Evolutionary conservation across 23 tunicate genomes (phyloP).

Genomic region (Halocynthia aurantium): DNA sequence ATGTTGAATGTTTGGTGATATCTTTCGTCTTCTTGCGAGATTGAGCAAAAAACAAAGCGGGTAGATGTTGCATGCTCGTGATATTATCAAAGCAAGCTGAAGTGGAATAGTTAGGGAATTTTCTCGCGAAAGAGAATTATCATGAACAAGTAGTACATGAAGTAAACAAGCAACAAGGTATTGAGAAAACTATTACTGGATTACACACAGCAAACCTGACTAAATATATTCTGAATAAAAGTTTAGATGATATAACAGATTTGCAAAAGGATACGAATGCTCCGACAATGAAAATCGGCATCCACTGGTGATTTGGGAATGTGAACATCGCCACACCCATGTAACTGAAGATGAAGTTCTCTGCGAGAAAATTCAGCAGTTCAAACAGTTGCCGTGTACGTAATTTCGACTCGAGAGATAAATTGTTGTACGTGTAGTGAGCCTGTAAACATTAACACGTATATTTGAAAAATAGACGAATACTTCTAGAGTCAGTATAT

Average conservation of each 20-base stretch:
- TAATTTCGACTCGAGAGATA: constrained; percentile 71
- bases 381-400: constrained; percentile 84
- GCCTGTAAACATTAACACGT: constrained; percentile 43
- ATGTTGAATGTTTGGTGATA: constrained; percentile 77
- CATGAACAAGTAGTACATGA: too few species aligned
- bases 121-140: too few species aligned
- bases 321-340: constrained; percentile 97
- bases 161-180: too few species aligned
- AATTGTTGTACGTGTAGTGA: constrained; percentile 98
- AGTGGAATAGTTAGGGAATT: too few species aligned
- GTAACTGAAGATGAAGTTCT: constrained; percentile 95
- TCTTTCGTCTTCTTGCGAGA: constrained; percentile 76
- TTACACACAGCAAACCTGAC: too few species aligned
- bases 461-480: neutral
- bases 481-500: neutral
- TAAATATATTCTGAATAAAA: too few species aligned
- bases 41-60: constrained; percentile 91
- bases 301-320: constrained; percentile 69
- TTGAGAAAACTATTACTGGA: neutral
- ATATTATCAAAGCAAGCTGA: constrained; percentile 47
- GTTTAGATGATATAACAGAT: neutral
- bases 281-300: constrained; percentile 82
- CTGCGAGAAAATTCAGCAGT: constrained; percentile 92
- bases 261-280: constrained; percentile 67
- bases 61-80: constrained; percentile 88